Conservation (phyloP, 2,888 invertebrate species). For the Drosophila limbata region DNA sequence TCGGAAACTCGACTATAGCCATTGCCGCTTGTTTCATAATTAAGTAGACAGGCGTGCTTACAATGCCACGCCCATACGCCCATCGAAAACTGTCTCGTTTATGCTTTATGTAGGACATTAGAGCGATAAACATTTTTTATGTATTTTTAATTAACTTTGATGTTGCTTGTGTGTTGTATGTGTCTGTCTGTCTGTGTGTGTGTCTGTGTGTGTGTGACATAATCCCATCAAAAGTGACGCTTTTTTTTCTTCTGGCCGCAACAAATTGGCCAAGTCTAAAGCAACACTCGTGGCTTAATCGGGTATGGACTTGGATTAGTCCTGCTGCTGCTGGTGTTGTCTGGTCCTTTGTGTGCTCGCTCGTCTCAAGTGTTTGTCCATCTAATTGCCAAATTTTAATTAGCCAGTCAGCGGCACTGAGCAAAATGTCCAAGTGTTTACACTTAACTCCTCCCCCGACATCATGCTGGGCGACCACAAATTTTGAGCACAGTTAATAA, state of each 20-base stretch:
- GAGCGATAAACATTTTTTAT: slow-evolving; percentile 70
- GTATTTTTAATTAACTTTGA: slow-evolving; percentile 77
- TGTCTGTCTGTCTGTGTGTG: slow-evolving; percentile 56
- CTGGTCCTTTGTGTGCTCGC: slow-evolving; percentile 19
- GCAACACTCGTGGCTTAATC: slow-evolving; percentile 45
- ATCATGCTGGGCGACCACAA: not conserved
- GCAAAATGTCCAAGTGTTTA: slow-evolving; percentile 47
- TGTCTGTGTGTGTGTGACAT: slow-evolving; percentile 40
- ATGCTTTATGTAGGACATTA: slow-evolving; percentile 51
- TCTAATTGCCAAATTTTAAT: slow-evolving; percentile 75
- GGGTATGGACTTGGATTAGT: slow-evolving; percentile 5
- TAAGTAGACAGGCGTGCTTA: slow-evolving; percentile 61
- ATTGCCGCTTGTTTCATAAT: slow-evolving; percentile 48
- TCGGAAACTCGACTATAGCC: too few relatives aligned
- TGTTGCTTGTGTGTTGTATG: slow-evolving; percentile 58
- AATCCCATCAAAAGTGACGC: slow-evolving; percentile 38
- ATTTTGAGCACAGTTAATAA: slow-evolving; percentile 43
- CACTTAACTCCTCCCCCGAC: slow-evolving; percentile 4
- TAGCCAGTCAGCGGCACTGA: slow-evolving; percentile 50
- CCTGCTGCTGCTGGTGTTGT: not conserved
- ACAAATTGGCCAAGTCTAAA: slow-evolving; percentile 51
- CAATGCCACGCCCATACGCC: slow-evolving; percentile 39
- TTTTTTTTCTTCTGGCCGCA: slow-evolving; percentile 13
- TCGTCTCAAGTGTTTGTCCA: slow-evolving; percentile 71
- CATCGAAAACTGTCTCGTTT: slow-evolving; percentile 23